phyloP scores from a whole-genome alignment of 2,113 vertebrate genomes.

The Enhydra lutris region DNA sequence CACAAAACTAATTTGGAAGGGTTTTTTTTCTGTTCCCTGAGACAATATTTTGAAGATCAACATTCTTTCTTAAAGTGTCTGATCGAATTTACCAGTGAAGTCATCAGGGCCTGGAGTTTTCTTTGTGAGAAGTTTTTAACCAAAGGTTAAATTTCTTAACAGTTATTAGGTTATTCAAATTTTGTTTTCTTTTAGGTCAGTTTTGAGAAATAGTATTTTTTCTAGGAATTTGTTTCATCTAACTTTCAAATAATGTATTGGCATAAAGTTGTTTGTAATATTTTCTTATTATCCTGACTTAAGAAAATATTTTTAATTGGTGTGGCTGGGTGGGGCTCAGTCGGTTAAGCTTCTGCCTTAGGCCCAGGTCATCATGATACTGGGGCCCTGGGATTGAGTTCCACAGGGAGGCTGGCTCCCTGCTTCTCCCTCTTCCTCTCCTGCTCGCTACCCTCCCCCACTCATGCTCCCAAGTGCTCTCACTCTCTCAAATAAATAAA shows the following conservation, averaged over 20 bases:
- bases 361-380: too few relatives aligned
- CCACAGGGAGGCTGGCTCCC: background rate
- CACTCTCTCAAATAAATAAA: background rate
- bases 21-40: background rate
- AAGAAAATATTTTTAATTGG: background rate
- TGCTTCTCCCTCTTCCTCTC: background rate
- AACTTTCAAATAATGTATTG: background rate
- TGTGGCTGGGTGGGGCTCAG: background rate
- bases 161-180: background rate
- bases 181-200: background rate
- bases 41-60: background rate
- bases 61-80: background rate
- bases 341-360: background rate
- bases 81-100: background rate
- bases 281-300: background rate
- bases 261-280: background rate
- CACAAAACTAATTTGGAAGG: background rate
- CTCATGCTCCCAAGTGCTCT: background rate
- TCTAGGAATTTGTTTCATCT: background rate
- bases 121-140: background rate
- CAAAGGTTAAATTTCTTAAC: background rate
- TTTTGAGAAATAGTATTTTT: constrained; percentile 17
- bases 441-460: background rate
- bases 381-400: background rate
- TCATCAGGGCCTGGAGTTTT: background rate